Evolutionary conservation across 2,797 vertebrate species (phyloP).

Genomic region (Cryptoprocta ferox): DNA sequence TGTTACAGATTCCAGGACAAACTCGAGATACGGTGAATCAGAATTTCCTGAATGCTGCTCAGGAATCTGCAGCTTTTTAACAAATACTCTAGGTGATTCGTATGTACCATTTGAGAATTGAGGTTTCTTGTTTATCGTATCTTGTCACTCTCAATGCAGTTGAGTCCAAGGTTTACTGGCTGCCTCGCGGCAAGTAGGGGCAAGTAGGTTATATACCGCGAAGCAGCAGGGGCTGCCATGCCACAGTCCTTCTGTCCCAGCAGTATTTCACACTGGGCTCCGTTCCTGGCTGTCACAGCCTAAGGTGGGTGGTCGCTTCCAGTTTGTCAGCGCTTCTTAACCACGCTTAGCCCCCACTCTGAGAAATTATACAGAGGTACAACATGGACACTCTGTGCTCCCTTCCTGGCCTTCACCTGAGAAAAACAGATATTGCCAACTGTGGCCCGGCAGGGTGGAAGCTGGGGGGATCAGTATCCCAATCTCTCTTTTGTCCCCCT

Average conservation of each 20-base stretch:
- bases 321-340: not conserved
- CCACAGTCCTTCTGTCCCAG: not conserved
- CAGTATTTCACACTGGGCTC: not conserved
- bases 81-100: not conserved
- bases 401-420: not conserved
- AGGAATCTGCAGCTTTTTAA: not conserved
- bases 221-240: not conserved
- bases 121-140: not conserved
- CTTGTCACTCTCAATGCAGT: not conserved
- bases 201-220: not conserved
- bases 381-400: not conserved
- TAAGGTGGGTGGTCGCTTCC: not conserved
- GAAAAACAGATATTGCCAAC: not conserved
- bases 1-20: not conserved
- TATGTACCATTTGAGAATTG: not conserved
- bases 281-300: not conserved
- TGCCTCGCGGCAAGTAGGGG: not conserved
- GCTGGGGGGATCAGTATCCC: not conserved
- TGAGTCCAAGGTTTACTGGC: not conserved
- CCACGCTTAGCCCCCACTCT: not conserved
- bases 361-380: slow-evolving; percentile 25
- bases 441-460: not conserved
- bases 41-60: not conserved
- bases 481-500: not conserved
- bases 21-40: not conserved